These are phyloP conservation scores for Chrysina gloriosa DNA, from an alignment of 2,888 invertebrate species.

Conservation along the genomic window DNA sequence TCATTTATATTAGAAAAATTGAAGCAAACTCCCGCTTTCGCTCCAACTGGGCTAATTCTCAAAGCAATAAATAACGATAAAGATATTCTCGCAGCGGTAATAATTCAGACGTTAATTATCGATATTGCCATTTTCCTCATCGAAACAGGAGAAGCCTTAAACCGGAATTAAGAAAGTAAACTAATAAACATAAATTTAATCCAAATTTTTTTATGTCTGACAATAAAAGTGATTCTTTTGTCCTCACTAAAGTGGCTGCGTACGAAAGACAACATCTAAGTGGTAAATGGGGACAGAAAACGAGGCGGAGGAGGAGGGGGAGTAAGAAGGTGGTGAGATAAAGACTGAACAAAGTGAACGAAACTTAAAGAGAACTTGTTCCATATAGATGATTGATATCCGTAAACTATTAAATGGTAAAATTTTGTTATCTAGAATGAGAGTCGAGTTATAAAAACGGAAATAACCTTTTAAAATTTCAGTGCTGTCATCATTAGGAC, in stretches of 20 bases:
- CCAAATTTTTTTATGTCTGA: slow-evolving; percentile 29
- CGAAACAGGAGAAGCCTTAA: background rate
- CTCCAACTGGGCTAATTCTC: slow-evolving; percentile 5
- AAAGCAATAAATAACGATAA: slow-evolving; percentile 30
- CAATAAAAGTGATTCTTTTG: slow-evolving; percentile 37
- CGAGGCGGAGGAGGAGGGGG: background rate
- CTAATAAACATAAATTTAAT: slow-evolving; percentile 41
- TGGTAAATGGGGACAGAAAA: background rate
- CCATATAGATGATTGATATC: slow-evolving; percentile 53
- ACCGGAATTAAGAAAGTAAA: slow-evolving; percentile 28
- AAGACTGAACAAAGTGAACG: slow-evolving; percentile 31
- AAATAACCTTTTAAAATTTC: slow-evolving; percentile 55
- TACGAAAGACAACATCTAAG: slow-evolving; percentile 8
- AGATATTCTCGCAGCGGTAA: slow-evolving; percentile 28
- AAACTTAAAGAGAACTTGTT: slow-evolving; percentile 40
- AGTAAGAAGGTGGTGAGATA: slow-evolving; percentile 19
- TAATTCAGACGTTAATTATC: slow-evolving; percentile 30
- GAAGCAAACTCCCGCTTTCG: background rate
- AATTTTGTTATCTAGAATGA: slow-evolving; percentile 53
- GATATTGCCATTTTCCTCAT: slow-evolving; percentile 29
- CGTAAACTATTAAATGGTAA: slow-evolving; percentile 51
- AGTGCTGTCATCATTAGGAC: slow-evolving; percentile 49
- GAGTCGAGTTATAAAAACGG: slow-evolving; percentile 51
- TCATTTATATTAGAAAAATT: background rate
- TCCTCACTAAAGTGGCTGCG: slow-evolving; percentile 1